phyloP scores from a whole-genome alignment of 1,140 invertebrate genomes.

The Babylonia areolata region DNA sequence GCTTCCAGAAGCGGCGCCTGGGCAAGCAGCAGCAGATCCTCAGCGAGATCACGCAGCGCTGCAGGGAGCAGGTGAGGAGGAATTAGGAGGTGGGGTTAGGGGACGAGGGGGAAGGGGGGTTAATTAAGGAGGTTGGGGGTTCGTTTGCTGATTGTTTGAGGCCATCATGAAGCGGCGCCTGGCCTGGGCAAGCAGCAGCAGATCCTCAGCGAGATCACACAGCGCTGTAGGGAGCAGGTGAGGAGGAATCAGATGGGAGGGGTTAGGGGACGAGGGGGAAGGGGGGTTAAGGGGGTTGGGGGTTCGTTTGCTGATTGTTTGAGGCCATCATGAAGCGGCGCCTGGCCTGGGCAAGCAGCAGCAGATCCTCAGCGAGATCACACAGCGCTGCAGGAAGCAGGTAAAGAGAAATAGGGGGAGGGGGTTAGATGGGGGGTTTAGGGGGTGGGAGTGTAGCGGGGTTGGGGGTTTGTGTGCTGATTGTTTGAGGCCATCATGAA shows the following conservation, averaged over 20 bases:
- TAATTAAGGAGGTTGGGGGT: too few relatives aligned
- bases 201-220: conserved; percentile 1
- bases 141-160: too few relatives aligned
- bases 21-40: conserved; percentile 43
- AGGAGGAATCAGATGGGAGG: not conserved
- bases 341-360: conserved; percentile 50
- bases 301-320: too few relatives aligned
- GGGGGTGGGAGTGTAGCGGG: too few relatives aligned
- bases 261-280: too few relatives aligned
- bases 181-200: conserved; percentile 50
- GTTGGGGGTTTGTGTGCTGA: too few relatives aligned
- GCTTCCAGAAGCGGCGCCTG: conserved; percentile 59
- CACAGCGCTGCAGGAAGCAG: conserved; percentile 39
- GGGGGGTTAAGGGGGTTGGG: too few relatives aligned
- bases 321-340: conserved; percentile 60
- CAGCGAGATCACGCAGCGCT: not conserved
- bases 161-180: conserved; percentile 60
- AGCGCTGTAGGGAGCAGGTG: conserved; percentile 45
- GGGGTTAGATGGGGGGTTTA: too few relatives aligned
- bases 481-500: conserved; percentile 61
- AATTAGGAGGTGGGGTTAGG: too few relatives aligned
- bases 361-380: conserved; percentile 9
- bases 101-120: too few relatives aligned
- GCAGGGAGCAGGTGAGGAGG: conserved; percentile 45
- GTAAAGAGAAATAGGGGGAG: conserved; percentile 1